A percentile compares a stretch with the other conserved stretches of the same genome.
Evolutionary conservation across 2,113 vertebrate genomes (phyloP).

Genomic region (Macroglossus sobrinus): DNA sequence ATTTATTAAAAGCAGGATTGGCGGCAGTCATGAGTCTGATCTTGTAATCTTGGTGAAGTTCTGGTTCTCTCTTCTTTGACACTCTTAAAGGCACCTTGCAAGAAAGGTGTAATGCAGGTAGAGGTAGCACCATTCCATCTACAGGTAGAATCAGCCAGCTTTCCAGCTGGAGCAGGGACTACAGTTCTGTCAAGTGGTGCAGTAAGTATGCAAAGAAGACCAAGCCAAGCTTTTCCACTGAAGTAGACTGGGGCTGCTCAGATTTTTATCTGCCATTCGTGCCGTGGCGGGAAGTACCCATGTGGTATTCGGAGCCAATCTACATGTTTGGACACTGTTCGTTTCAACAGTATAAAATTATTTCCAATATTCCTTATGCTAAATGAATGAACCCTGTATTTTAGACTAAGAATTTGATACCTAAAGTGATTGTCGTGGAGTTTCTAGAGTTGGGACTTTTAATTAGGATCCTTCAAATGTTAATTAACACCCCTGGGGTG

Average conservation of each 20-base stretch:
- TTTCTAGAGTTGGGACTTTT: slow-evolving; percentile 17
- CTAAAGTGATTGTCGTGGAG: neutral
- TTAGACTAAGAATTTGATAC: slow-evolving; percentile 12
- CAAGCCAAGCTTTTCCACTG: neutral
- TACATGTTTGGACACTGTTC: neutral
- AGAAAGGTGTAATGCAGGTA: neutral
- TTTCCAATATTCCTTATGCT: neutral
- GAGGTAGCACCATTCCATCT: neutral
- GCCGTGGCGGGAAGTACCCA: neutral
- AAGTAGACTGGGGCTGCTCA: neutral
- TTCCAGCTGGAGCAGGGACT: neutral
- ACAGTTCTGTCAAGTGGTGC: neutral
- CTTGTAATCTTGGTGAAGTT: neutral
- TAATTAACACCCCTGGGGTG: neutral
- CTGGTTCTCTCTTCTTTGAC: neutral
- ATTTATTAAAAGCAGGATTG: neutral
- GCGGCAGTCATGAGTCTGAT: neutral
- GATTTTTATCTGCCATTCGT: neutral
- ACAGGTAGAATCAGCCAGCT: neutral
- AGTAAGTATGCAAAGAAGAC: neutral
- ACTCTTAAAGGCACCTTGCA: neutral
- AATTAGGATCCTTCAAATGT: neutral
- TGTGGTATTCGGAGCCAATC: neutral
- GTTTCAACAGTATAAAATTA: neutral
- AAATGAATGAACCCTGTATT: neutral